Evolutionary conservation across 2,888 invertebrate species (phyloP), one percentile per base, ranked within the genome.

Genomic region (Ophioninae sp.): DNA sequence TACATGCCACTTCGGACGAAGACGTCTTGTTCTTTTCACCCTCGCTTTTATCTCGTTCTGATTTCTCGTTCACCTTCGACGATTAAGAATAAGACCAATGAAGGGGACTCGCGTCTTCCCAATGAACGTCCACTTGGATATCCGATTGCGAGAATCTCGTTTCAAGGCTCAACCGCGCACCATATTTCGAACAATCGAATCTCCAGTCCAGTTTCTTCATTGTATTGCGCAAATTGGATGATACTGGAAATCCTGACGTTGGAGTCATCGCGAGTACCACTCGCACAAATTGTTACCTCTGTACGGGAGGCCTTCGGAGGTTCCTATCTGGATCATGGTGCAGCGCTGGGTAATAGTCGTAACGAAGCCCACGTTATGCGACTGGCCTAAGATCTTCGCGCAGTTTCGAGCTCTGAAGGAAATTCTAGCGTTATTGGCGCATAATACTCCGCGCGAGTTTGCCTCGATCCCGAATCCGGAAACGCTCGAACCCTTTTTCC

Each of bases 311-410:
- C 56, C 23, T 68, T 79, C 69, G 37, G 23, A 39, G n/a, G 50
- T 17, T 59, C 65, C 72, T 79, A 82, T 62, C 50, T 37, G 44
- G 30, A 81, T 57, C 61, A 64, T 50, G 62, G 79, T 68, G 70
- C 44, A 50, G 61, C 56, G 41, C 7, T 68, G 70, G 44, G 79
- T 82, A 85, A 85, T 87, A 87, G 85, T 86, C 88, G 85, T 85
- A 86, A 87, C 86, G 89, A 86, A 88, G 88, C 87, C 86, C 88
- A 89, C 88, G 87, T 89, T 89, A 88, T 89, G 87, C 86, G 85
- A 87, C 81, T 74, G 75, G 61, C 75, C 61, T 74, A 57, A 30
- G 74, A 75, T 65, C 13, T 67, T 30, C 41, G 70, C 50, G 20
- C 57, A 44, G 44, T 69, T 69, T 50, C 68, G 62, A 20, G 69